These are phyloP conservation scores for Vollenhovia emeryi DNA, from an alignment of 1,140 invertebrate species.

Conservation along the genomic window DNA sequence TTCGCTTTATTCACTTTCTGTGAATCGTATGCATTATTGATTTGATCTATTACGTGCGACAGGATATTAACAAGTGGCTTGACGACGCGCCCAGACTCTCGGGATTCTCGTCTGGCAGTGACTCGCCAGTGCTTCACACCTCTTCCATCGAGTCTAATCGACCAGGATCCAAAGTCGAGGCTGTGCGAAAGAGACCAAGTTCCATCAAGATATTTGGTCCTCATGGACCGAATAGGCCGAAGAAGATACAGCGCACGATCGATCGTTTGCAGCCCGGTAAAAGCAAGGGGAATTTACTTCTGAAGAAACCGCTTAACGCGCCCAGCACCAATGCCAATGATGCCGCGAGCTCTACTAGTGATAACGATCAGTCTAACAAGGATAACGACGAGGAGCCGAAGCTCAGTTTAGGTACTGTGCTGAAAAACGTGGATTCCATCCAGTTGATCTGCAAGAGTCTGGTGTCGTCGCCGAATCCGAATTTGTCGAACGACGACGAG, in stretches of 20 bases:
- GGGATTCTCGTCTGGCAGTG: slow-evolving; percentile 90
- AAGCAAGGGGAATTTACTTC: slow-evolving; percentile 93
- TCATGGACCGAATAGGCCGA: slow-evolving; percentile 86
- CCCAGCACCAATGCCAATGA: slow-evolving; percentile 64
- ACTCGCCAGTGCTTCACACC: slow-evolving; percentile 87
- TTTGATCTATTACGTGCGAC: background rate
- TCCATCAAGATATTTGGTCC: slow-evolving; percentile 80
- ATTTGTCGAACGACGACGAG: slow-evolving; percentile 82
- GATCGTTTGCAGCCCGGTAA: slow-evolving; percentile 93
- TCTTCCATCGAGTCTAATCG: slow-evolving; percentile 75
- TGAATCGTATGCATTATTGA: slow-evolving; percentile 8
- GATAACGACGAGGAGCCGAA: slow-evolving; percentile 89
- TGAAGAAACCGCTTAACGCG: slow-evolving; percentile 81
- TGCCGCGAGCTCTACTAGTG: slow-evolving; percentile 39
- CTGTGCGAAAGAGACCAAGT: slow-evolving; percentile 77
- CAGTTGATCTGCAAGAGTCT: slow-evolving; percentile 83
- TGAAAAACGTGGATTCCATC: slow-evolving; percentile 87
- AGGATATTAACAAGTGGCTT: slow-evolving; percentile 95
- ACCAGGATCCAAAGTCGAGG: slow-evolving; percentile 68
- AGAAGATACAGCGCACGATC: slow-evolving; percentile 92
- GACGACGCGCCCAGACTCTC: slow-evolving; percentile 92
- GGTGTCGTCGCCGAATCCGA: slow-evolving; percentile 81
- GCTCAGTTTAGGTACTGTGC: slow-evolving; percentile 92
- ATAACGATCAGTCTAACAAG: slow-evolving; percentile 71
- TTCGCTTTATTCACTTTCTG: background rate